These are phyloP conservation scores for Sebastes aleutianus DNA, from an alignment of 2,797 vertebrate species.

Conservation along the genomic window DNA sequence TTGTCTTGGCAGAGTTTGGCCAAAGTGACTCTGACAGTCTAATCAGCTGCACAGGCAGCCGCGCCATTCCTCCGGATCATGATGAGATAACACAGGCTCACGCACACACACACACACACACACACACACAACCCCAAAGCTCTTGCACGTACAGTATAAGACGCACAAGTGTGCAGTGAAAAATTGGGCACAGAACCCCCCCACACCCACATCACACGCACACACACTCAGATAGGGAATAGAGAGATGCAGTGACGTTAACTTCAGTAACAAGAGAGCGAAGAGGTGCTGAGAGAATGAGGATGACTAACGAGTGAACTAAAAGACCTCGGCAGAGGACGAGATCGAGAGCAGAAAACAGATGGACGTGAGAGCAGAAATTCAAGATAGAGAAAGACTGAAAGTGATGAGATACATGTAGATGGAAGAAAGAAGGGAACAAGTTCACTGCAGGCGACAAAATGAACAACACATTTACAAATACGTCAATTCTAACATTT, in stretches of 20 bases:
- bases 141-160: neutral
- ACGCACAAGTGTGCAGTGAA: neutral
- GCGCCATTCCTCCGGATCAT: slow-evolving; percentile 28
- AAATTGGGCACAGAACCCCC: neutral
- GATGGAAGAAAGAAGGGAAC: neutral
- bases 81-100: slow-evolving; percentile 44
- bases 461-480: neutral
- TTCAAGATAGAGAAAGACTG: too few relatives aligned
- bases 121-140: neutral
- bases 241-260: neutral
- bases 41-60: slow-evolving; percentile 48
- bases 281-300: slow-evolving; percentile 39
- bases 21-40: slow-evolving; percentile 46
- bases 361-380: neutral
- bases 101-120: neutral
- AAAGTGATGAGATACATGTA: too few relatives aligned
- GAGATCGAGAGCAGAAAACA: slow-evolving; percentile 15
- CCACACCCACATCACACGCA: neutral
- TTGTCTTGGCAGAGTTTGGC: slow-evolving; percentile 59
- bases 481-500: neutral
- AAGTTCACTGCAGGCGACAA: neutral
- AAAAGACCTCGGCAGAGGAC: neutral
- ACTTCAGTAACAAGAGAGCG: neutral
- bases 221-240: neutral
- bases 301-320: slow-evolving; percentile 28